Conservation (phyloP, 1,140 invertebrate genomes). For the Ceratina australensis region DNA sequence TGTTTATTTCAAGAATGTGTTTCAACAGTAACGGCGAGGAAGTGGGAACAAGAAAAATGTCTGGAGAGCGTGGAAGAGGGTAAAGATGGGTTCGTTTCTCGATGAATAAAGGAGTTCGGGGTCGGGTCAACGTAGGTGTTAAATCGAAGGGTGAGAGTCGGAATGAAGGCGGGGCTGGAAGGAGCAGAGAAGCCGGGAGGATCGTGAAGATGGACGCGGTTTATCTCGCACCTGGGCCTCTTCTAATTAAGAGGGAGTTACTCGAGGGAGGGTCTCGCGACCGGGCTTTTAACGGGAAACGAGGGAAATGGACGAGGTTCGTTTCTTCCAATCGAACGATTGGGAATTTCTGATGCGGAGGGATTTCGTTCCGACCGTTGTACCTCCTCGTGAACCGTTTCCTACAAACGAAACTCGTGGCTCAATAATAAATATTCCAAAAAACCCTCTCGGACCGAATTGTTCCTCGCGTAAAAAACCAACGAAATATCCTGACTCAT, state of each 20-base stretch:
- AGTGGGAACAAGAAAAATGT: constrained; percentile 47
- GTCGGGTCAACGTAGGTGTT: constrained; percentile 36
- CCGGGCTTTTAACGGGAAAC: constrained; percentile 10
- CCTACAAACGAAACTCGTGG: too few relatives aligned
- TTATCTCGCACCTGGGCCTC: constrained; percentile 54
- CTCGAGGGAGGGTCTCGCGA: background rate
- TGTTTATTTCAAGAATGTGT: constrained; percentile 56
- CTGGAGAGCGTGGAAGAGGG: constrained; percentile 13
- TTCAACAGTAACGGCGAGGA: constrained; percentile 30
- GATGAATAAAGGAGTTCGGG: constrained; percentile 57
- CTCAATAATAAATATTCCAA: too few relatives aligned
- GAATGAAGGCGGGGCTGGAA: constrained; percentile 26
- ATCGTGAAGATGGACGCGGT: constrained; percentile 49
- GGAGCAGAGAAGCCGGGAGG: constrained; percentile 15
- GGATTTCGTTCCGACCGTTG: background rate
- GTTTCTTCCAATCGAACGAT: constrained; percentile 19
- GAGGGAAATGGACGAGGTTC: constrained; percentile 2
- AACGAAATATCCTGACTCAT: too few relatives aligned
- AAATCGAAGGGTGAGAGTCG: constrained; percentile 53
- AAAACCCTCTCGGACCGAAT: too few relatives aligned
- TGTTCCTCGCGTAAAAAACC: too few relatives aligned
- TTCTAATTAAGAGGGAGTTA: constrained; percentile 52
- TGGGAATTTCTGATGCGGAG: background rate
- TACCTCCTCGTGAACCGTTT: background rate
- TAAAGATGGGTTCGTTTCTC: constrained; percentile 35